Evolutionary conservation across 2,888 invertebrate genomes (phyloP), one percentile per base, ranked within the genome.

Genomic region (Parthenolecanium corni): DNA sequence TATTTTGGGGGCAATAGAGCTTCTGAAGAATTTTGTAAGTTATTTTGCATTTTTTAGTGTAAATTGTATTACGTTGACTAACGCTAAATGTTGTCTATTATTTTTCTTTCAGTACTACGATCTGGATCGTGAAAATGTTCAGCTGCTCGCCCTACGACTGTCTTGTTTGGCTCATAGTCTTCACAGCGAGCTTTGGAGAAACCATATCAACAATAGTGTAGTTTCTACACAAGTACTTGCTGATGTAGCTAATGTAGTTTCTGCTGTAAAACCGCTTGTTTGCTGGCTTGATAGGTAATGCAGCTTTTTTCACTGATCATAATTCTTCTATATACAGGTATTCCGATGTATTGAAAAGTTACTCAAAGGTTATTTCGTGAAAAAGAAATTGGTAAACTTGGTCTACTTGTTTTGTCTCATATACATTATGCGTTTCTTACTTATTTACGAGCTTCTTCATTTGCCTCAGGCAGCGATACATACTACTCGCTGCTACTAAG

Each of bases 1-100:
- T 61, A 82, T 96, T 66, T 78, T 96, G 51, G 93, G 94, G 74
- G 93, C 92, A 54, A 88, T 95, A 14, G 91, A 92, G 70, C 86
- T 91, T 69, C 79, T 96, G 52, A 78, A 88, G 69, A 87, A 90
- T 76, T 88, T 94, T 76, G 90, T 90, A 77, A 80, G 85, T 77
- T 16, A 42, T 36, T 49, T 52, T 49, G 31, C 51, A 31, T 18
- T 16, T 47, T 47, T 40, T n/a, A n/a, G n/a, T n/a, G n/a, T n/a
- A n/a, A n/a, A n/a, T n/a, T n/a, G n/a, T n/a, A n/a, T n/a, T 44
- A 44, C 12, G 44, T 16, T 6, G 44, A 16, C 3, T n/a, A 16
- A 44, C 12, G 3, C 12, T 44, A 16, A 18, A 18, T 44, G 2
- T 51, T 20, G n/a, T 21, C n/a, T n/a, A 20, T 51, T 51, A 12